Evolutionary conservation across 2,113 vertebrate genomes (phyloP).

Genomic region (Hydrochoerus hydrochaeris): DNA sequence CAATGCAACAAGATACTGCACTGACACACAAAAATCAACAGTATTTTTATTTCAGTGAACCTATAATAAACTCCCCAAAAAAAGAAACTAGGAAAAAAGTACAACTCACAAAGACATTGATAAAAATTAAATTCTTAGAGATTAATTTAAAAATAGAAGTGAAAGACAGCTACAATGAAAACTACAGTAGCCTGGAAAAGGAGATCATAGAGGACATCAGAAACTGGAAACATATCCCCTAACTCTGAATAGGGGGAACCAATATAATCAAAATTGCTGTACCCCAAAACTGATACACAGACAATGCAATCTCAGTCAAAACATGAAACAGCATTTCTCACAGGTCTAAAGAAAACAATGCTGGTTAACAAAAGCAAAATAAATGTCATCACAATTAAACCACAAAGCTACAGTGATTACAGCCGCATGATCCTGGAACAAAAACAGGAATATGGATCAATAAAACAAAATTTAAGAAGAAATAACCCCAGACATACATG

Average conservation of each 20-base stretch:
- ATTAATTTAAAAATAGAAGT: no score
- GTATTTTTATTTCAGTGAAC: no score
- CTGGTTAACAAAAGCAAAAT: neutral
- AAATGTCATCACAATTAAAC: neutral
- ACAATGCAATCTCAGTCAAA: neutral
- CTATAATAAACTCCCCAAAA: no score
- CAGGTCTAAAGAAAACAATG: neutral
- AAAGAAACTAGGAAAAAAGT: no score
- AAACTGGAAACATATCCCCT: neutral
- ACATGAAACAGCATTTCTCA: neutral
- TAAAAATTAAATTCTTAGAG: no score
- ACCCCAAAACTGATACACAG: neutral
- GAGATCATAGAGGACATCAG: neutral
- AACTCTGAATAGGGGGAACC: neutral
- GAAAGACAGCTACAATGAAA: no score
- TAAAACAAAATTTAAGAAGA: neutral
- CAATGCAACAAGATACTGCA: no score
- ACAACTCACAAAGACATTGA: no score
- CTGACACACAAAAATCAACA: no score
- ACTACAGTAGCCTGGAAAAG: no score
- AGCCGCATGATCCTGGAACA: neutral
- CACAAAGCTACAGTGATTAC: neutral
- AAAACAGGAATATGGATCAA: neutral
- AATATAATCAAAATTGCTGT: neutral
- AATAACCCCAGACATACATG: neutral